These are phyloP conservation scores for Rostratula benghalensis DNA, from an alignment of 2,113 vertebrate genomes.

Conservation along the genomic window DNA sequence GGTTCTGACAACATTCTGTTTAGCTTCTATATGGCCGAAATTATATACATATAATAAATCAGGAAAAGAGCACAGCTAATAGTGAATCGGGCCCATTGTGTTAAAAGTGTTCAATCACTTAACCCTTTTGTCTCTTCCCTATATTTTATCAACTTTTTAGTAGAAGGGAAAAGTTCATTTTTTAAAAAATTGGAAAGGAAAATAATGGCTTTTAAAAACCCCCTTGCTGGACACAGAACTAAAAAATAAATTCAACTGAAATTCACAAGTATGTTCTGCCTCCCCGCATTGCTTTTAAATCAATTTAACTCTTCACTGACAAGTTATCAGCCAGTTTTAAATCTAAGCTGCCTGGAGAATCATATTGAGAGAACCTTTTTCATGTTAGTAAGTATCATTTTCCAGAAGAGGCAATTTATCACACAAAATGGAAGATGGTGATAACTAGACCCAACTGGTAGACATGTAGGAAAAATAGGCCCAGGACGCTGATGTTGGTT, in stretches of 20 bases:
- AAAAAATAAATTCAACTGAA: neutral
- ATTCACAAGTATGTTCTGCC: neutral
- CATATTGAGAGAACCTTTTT: neutral
- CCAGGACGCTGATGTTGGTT: neutral
- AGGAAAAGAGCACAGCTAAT: neutral
- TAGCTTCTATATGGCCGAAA: neutral
- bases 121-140: neutral
- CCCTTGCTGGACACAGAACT: rapidly evolving
- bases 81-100: neutral
- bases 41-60: neutral
- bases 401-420: neutral
- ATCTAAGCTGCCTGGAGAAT: neutral
- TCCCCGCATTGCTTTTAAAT: neutral
- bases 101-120: neutral
- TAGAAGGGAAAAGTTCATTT: neutral
- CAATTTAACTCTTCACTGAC: neutral
- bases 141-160: neutral
- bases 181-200: neutral
- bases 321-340: neutral
- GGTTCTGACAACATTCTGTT: neutral
- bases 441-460: neutral
- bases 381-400: neutral
- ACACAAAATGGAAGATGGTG: neutral
- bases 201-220: rapidly evolving
- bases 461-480: neutral